Evolutionary conservation across 2,797 vertebrate species (phyloP).

Genomic region (Cirrhinus mrigala): DNA sequence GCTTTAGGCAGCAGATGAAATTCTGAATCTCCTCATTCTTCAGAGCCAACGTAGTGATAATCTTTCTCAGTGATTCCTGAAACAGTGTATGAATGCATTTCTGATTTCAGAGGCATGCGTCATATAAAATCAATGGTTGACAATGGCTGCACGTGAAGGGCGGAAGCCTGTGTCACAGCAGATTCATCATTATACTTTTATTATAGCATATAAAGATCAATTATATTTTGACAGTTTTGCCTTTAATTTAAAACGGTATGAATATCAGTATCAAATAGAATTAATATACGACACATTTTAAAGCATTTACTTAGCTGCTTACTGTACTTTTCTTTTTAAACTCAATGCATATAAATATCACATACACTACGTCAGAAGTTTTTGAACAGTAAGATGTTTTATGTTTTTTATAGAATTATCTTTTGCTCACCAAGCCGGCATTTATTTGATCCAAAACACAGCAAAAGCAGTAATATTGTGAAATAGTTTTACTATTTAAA

Average conservation of each 20-base stretch:
- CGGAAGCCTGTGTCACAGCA: neutral
- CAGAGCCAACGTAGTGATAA: slow-evolving; percentile 89
- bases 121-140: neutral
- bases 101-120: neutral
- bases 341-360: no score
- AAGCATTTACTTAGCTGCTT: neutral
- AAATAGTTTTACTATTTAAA: no score
- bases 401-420: no score
- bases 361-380: no score
- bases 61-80: slow-evolving; percentile 89
- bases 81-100: neutral
- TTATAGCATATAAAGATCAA: neutral
- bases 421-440: no score
- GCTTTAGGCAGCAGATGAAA: slow-evolving; percentile 89
- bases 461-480: no score
- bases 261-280: neutral
- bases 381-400: no score
- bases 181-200: neutral
- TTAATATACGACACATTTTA: neutral
- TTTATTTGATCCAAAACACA: no score
- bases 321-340: no score
- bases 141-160: neutral
- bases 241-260: neutral
- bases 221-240: neutral
- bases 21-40: slow-evolving; percentile 96